Conservation (phyloP, 2,797 vertebrate genomes). For the Clarias pachynema region DNA sequence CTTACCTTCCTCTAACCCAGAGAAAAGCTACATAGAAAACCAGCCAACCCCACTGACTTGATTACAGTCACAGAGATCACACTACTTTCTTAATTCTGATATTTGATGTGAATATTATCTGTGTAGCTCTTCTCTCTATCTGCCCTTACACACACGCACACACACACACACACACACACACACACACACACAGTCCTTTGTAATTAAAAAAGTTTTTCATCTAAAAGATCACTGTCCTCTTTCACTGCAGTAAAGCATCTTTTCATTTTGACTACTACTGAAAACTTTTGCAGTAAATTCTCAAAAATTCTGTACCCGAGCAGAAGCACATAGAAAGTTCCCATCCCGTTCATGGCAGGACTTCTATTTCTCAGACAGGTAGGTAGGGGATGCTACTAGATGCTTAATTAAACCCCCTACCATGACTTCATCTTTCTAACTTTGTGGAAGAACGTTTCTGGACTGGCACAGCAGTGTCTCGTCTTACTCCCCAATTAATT, state of each 20-base stretch:
- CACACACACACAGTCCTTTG: no score
- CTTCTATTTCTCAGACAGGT: constrained; percentile 38
- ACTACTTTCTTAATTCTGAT: no score
- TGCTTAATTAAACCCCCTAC: constrained; percentile 44
- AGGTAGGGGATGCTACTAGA: constrained; percentile 24
- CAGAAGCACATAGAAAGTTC: constrained; percentile 22
- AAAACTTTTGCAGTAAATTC: constrained; percentile 35
- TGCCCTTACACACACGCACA: neutral
- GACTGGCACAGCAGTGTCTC: constrained; percentile 9
- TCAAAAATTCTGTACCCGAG: constrained; percentile 28
- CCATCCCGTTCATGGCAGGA: constrained; percentile 18
- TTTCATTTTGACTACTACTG: constrained; percentile 26
- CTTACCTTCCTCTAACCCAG: no score
- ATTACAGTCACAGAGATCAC: no score
- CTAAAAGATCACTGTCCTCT: constrained; percentile 5
- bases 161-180: no score
- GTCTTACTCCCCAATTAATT: constrained; percentile 41
- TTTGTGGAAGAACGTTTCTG: constrained; percentile 11
- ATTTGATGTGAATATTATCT: no score
- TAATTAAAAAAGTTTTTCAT: neutral
- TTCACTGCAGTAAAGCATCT: constrained; percentile 10
- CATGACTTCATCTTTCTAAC: constrained; percentile 32
- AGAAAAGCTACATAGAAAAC: no score
- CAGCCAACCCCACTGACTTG: no score
- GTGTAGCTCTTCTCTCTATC: no score